Evolutionary conservation across 2,888 invertebrate species (phyloP).

Genomic region (Lissocephala sabroskyi): DNA sequence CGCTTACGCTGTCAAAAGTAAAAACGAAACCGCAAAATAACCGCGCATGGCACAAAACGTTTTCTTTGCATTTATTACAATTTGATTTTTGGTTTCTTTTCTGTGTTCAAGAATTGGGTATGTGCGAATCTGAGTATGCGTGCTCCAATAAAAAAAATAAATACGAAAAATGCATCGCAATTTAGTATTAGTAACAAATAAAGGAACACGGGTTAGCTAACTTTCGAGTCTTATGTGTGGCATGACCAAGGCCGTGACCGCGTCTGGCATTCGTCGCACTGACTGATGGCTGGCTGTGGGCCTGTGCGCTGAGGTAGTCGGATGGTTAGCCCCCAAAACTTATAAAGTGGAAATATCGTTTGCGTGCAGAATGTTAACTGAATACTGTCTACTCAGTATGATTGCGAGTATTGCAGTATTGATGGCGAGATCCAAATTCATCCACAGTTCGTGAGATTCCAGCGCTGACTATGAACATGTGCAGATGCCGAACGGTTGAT

Average conservation of each 20-base stretch:
- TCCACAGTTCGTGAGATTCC: constrained; percentile 10
- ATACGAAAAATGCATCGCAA: constrained; percentile 7
- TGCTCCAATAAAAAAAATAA: constrained; percentile 7
- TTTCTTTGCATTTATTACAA: constrained; percentile 31
- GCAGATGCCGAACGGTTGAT: constrained; percentile 71
- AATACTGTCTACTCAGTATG: too few relatives aligned
- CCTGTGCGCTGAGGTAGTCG: constrained; percentile 34
- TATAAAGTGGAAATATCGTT: not conserved
- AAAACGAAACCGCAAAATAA: constrained; percentile 58
- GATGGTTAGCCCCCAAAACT: too few relatives aligned
- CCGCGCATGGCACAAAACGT: not conserved
- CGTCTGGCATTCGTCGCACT: too few relatives aligned
- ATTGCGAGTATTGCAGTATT: too few relatives aligned
- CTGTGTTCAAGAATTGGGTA: constrained; percentile 29
- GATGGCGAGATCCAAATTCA: constrained; percentile 39
- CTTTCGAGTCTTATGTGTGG: not conserved
- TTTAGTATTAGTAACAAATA: constrained; percentile 13
- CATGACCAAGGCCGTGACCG: too few relatives aligned
- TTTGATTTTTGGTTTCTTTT: constrained; percentile 12
- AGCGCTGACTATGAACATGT: constrained; percentile 72
- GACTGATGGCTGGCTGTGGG: not conserved
- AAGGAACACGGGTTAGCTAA: constrained; percentile 27
- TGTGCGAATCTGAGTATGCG: constrained; percentile 24
- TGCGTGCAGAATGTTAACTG: constrained; percentile 21
- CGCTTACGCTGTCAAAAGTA: constrained; percentile 68